A percentile compares a stretch with the other conserved stretches of the same genome.
phyloP scores from a whole-genome alignment of 2,888 invertebrate species.

The Amphipyra tragopoginis region DNA sequence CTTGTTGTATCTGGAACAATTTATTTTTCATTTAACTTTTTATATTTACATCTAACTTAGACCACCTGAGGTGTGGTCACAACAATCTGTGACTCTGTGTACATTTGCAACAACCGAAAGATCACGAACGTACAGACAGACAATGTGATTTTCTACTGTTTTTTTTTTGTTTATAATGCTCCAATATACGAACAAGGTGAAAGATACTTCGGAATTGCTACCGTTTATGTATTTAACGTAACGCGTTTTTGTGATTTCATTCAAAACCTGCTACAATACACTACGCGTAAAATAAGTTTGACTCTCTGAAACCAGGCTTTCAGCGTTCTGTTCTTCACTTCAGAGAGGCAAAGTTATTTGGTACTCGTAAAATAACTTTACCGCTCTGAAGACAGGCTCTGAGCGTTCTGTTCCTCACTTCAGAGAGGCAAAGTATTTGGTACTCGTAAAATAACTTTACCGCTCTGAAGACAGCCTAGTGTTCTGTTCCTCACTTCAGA shows the following conservation, averaged over 20 bases:
- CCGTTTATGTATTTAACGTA: constrained; percentile 4
- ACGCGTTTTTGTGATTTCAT: constrained; percentile 8
- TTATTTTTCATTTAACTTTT: constrained; percentile 42
- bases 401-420: too few species aligned
- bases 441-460: too few species aligned
- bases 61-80: constrained; percentile 53
- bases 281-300: too few species aligned
- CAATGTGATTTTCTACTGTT: constrained; percentile 22
- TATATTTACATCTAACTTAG: constrained; percentile 34
- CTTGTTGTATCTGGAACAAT: constrained; percentile 34
- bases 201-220: constrained; percentile 17
- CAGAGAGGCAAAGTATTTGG: too few species aligned
- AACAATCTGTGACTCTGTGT: constrained; percentile 35
- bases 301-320: too few species aligned
- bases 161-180: constrained; percentile 6
- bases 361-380: too few species aligned
- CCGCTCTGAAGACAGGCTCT: too few species aligned
- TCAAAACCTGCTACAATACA: constrained; percentile 7
- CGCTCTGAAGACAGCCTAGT: too few species aligned
- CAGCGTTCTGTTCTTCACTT: too few species aligned
- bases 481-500: too few species aligned
- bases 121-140: constrained; percentile 29
- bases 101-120: constrained; percentile 36
- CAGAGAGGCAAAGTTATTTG: too few species aligned
- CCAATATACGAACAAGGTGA: constrained; percentile 23